A percentile compares a stretch with the other conserved stretches of the same genome.
Conservation (phyloP, 2,888 invertebrate species). For the Stictocephala bisonia region DNA sequence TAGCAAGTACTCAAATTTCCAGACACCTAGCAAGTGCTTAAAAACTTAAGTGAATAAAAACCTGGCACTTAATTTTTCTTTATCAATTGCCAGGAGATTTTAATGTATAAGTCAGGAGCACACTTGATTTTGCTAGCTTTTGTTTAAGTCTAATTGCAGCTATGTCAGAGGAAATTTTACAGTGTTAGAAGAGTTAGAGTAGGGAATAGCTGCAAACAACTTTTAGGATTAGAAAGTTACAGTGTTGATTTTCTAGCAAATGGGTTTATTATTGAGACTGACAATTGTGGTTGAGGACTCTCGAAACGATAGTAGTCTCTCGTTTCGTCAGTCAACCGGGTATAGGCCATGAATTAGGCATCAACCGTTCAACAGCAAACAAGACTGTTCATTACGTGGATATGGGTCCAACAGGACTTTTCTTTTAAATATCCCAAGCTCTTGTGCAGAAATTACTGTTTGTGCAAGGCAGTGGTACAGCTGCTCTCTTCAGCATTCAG, state of each 20-base stretch:
- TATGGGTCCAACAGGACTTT: too few species aligned
- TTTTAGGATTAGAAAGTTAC: slow-evolving; percentile 6
- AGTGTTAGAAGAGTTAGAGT: neutral
- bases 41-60: neutral
- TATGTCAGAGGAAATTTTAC: neutral
- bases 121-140: neutral
- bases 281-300: too few species aligned
- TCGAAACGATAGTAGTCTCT: too few species aligned
- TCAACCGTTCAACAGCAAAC: too few species aligned
- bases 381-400: too few species aligned
- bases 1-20: neutral
- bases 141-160: neutral
- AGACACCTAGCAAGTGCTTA: neutral
- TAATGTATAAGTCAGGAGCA: neutral
- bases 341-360: too few species aligned
- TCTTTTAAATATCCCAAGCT: too few species aligned
- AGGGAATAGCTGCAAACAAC: neutral
- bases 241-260: slow-evolving; percentile 21
- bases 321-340: too few species aligned
- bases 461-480: too few species aligned
- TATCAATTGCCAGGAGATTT: slow-evolving; percentile 7
- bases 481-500: too few species aligned
- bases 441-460: too few species aligned
- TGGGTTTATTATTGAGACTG: too few species aligned
- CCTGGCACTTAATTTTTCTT: neutral